A percentile compares a stretch with the other conserved stretches of the same genome.
phyloP scores from a whole-genome alignment of 2,888 invertebrate species.

The Lochmaea capreae region DNA sequence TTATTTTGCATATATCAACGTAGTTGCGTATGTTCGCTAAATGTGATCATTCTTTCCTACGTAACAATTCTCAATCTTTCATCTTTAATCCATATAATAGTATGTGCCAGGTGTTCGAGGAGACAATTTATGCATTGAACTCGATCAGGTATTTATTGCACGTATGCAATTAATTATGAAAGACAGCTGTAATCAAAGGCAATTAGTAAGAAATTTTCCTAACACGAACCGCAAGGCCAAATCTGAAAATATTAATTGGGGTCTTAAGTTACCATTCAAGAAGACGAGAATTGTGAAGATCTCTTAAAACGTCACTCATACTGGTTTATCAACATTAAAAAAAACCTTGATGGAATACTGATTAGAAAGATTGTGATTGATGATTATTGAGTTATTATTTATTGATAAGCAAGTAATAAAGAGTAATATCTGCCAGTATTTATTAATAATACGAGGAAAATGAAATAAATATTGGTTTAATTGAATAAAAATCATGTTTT shows the following conservation, averaged over 20 bases:
- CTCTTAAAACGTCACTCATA: not conserved
- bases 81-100: not conserved
- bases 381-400: not conserved
- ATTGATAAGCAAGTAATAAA: not conserved
- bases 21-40: too few species aligned
- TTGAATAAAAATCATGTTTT: too few species aligned
- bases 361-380: not conserved
- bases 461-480: not conserved
- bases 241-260: conserved; percentile 41
- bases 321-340: conserved; percentile 1
- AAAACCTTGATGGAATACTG: conserved; percentile 1
- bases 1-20: too few species aligned
- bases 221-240: conserved; percentile 47
- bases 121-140: conserved; percentile 39
- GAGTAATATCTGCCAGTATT: not conserved
- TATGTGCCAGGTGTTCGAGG: conserved; percentile 39
- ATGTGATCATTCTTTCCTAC: not conserved
- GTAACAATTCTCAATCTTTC: not conserved
- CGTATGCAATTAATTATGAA: conserved; percentile 49
- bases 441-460: not conserved
- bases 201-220: conserved; percentile 48
- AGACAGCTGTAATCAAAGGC: conserved; percentile 51
- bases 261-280: conserved; percentile 1
- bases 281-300: conserved; percentile 3
- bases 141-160: conserved; percentile 46